Conservation (phyloP, 2,113 vertebrate species). For the Butorides virescens region DNA sequence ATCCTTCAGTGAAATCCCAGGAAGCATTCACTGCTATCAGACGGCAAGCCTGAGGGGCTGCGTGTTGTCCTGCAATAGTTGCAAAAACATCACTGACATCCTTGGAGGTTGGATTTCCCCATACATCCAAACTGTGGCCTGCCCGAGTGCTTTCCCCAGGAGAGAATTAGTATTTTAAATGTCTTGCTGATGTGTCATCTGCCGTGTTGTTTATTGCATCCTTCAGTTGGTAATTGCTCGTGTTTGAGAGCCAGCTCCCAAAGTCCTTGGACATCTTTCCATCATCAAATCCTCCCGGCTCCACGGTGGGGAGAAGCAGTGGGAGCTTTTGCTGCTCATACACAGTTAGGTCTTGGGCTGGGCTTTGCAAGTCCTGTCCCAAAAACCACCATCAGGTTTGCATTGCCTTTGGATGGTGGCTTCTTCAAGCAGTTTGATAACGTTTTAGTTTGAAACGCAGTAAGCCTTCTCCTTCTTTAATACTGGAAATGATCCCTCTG, state of each 20-base stretch:
- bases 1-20: background rate
- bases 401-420: background rate
- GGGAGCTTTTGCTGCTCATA: background rate
- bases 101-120: constrained; percentile 10
- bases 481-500: background rate
- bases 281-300: constrained; percentile 20
- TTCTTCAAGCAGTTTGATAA: background rate
- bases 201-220: constrained; percentile 35
- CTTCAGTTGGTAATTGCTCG: constrained; percentile 2
- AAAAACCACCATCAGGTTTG: constrained; percentile 19
- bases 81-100: background rate
- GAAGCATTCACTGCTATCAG: background rate
- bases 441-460: background rate
- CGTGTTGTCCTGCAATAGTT: constrained; percentile 12
- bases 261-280: background rate
- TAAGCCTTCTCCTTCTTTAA: background rate
- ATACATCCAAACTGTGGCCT: background rate
- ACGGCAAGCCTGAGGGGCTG: background rate
- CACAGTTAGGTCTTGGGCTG: background rate
- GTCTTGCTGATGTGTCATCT: constrained; percentile 42
- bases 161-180: constrained; percentile 44
- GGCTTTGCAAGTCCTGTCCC: constrained; percentile 6
- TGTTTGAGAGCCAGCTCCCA: background rate
- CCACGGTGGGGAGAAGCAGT: constrained; percentile 5
- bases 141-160: constrained; percentile 4